Evolutionary conservation across 2,797 vertebrate genomes (phyloP), one percentile per base, ranked within the genome.

Genomic region (Melanogrammus aeglefinus): DNA sequence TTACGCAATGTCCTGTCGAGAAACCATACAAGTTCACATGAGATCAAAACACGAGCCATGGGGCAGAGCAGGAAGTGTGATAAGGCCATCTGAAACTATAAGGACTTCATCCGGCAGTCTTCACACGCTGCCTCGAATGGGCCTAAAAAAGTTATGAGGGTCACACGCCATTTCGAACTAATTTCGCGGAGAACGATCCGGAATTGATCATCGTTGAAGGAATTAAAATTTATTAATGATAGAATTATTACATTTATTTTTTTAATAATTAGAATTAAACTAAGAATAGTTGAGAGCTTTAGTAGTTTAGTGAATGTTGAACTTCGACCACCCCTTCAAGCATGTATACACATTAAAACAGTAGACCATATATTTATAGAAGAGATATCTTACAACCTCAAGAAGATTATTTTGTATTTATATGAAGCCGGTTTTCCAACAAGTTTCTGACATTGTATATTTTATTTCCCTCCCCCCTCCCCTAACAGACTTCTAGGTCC

Each of bases 41-140:
- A n/a, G 7, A 10, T 10, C 4, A 66, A 27, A 1, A 3, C 18
- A 10, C 12, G 7, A 27, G 57, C 57, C 57, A 24, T 9, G 35
- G 72, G 72, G 21, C 72, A n/a, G 38, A 39, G 33, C 72, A 73
- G 72, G 33, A 73, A 73, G 72, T 36, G 31, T 35, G 72, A 38
- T 73, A 36, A 73, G 72, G 10, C 16, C 33, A 73, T 73, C 33
- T n/a, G 6, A 36, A 36, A 71, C 31, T 21, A 38, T 16, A 73
- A 36, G 3, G 33, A 18, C 33, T 33, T n/a, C 21, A 73, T 73
- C 14, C 5, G 12, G 72, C 16, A 0, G 71, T 72, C 14, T 72
- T 57, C 29, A 14, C 69, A 71, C 29, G 70, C 12, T 29, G 16
- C 21, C 21, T 6, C 14, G 13, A 47, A 47, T 16, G 14, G 44